A percentile compares a stretch with the other conserved stretches of the same genome.
Evolutionary conservation across 2,797 vertebrate genomes (phyloP).

Genomic region (Coendou prehensilis): DNA sequence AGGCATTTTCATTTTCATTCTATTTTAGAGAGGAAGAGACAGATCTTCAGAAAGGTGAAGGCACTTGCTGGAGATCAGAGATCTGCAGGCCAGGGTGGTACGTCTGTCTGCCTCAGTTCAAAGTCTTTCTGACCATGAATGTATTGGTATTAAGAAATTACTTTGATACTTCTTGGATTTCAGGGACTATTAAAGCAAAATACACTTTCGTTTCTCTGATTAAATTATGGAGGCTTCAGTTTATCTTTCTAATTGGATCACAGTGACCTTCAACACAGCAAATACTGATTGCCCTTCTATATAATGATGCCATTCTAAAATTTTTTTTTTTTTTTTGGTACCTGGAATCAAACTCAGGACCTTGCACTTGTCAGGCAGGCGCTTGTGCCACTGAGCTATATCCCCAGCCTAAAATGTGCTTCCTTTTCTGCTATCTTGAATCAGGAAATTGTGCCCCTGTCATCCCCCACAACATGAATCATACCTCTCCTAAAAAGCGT

Average conservation of each 20-base stretch:
- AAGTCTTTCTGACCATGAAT: not conserved
- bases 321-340: too few relatives aligned
- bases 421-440: not conserved
- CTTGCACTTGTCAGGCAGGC: too few relatives aligned
- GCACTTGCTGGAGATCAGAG: not conserved
- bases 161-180: not conserved
- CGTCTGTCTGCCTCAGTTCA: not conserved
- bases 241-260: not conserved
- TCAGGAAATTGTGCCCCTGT: not conserved
- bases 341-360: too few relatives aligned
- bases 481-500: not conserved
- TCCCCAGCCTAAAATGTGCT: not conserved
- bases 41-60: not conserved
- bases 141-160: not conserved
- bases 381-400: too few relatives aligned
- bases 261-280: not conserved
- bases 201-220: not conserved
- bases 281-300: not conserved
- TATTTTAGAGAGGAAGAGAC: not conserved
- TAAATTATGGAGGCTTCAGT: not conserved
- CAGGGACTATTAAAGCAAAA: not conserved
- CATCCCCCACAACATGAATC: rapidly evolving
- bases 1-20: rapidly evolving
- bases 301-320: not conserved
- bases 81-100: rapidly evolving